These are phyloP conservation scores for Hirundo rustica DNA, from an alignment of 2,797 vertebrate genomes.

Conservation along the genomic window DNA sequence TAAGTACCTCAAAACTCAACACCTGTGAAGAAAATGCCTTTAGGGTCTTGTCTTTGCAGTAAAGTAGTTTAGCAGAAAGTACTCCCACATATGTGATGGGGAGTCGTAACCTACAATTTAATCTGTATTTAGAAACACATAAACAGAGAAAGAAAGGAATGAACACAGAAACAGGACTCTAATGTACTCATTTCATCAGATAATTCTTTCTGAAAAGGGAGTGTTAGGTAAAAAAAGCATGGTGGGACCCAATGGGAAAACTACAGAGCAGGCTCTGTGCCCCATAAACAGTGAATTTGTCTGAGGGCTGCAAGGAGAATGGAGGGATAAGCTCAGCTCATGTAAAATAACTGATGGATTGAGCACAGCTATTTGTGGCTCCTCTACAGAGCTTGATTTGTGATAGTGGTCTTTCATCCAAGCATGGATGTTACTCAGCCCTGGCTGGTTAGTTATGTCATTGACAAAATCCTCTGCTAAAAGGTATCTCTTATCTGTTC, in stretches of 20 bases:
- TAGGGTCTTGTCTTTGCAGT: not conserved
- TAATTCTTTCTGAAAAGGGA: not conserved
- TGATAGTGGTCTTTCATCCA: conserved; percentile 52
- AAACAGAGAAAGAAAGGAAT: not conserved
- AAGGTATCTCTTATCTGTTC: conserved; percentile 8
- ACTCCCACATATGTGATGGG: not conserved
- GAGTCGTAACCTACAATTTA: not conserved
- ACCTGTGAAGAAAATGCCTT: not conserved
- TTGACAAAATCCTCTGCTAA: conserved; percentile 52
- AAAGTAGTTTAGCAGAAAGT: not conserved
- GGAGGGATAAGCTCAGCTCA: conserved; percentile 17
- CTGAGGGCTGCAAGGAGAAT: not conserved
- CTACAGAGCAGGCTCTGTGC: not conserved
- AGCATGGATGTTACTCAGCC: conserved; percentile 42
- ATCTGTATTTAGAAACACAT: not conserved
- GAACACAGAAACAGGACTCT: not conserved
- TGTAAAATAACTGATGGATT: not conserved
- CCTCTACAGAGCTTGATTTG: conserved; percentile 40
- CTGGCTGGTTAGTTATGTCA: conserved; percentile 63
- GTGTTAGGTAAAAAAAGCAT: not conserved
- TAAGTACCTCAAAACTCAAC: not conserved
- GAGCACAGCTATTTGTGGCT: conserved; percentile 15
- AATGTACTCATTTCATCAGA: not conserved
- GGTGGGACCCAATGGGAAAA: not conserved
- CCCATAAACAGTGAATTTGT: not conserved